A percentile compares a stretch with the other conserved stretches of the same genome.
phyloP scores from a whole-genome alignment of 2,113 vertebrate genomes.

The Lates calcarifer region DNA sequence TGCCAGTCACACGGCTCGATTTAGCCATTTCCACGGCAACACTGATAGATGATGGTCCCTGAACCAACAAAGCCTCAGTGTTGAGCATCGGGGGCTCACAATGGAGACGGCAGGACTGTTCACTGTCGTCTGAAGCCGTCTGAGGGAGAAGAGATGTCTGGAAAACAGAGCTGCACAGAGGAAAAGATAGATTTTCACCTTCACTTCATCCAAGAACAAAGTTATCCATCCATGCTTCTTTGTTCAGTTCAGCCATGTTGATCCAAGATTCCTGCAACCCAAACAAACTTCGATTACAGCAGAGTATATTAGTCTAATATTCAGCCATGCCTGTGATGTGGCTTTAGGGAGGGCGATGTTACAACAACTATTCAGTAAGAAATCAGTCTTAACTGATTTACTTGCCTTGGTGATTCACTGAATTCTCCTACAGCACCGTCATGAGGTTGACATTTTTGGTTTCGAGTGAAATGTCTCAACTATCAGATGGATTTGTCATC shows the following conservation, averaged over 20 bases:
- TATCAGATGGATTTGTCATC: no score
- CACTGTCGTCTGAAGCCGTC: slow-evolving; percentile 2
- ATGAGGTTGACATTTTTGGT: no score
- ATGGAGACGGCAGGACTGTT: slow-evolving; percentile 15
- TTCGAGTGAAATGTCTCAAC: no score
- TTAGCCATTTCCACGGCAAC: slow-evolving; percentile 75
- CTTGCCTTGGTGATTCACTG: no score
- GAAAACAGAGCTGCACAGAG: not conserved
- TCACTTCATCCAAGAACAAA: not conserved
- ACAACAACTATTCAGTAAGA: no score
- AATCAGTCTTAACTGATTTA: no score
- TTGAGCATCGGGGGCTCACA: slow-evolving; percentile 15
- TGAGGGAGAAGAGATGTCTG: not conserved
- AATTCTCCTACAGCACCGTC: no score
- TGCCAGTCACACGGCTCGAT: slow-evolving; percentile 64
- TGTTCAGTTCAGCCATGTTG: not conserved
- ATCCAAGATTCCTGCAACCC: not conserved
- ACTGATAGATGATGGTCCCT: slow-evolving; percentile 65
- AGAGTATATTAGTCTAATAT: not conserved
- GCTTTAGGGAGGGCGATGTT: no score
- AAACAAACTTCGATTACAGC: not conserved
- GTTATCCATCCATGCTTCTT: not conserved
- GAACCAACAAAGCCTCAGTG: slow-evolving; percentile 71
- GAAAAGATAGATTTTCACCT: not conserved
- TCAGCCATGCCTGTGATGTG: no score